Evolutionary conservation across 2,113 vertebrate genomes (phyloP).

Genomic region (Antechinus stuartii): DNA sequence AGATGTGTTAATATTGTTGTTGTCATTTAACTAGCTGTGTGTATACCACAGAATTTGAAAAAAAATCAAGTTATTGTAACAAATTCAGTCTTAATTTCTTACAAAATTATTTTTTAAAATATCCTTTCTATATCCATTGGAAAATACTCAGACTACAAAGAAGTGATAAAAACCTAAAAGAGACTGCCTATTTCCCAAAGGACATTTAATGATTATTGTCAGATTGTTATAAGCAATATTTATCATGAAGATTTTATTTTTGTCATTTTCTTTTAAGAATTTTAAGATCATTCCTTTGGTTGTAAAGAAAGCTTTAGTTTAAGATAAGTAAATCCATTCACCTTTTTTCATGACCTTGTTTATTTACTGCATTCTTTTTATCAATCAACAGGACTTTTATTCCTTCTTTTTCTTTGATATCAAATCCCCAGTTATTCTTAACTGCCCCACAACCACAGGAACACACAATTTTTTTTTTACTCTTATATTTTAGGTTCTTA

Average conservation of each 20-base stretch:
- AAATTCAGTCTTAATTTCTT: background rate
- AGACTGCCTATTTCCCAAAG: background rate
- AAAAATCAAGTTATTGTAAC: background rate
- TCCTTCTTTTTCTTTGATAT: background rate
- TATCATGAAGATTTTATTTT: background rate
- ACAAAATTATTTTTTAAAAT: background rate
- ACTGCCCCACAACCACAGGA: background rate
- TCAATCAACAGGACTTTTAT: background rate
- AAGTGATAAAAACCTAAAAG: background rate
- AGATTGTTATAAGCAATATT: background rate
- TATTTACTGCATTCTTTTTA: background rate
- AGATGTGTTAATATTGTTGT: background rate
- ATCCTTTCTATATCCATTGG: background rate
- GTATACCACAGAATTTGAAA: background rate
- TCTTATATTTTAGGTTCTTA: background rate
- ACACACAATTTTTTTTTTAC: background rate
- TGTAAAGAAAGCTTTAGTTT: background rate
- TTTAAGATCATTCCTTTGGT: background rate
- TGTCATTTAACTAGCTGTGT: background rate
- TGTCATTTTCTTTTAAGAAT: background rate
- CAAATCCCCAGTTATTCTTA: background rate
- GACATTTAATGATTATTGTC: background rate
- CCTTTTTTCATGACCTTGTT: background rate
- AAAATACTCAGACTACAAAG: background rate
- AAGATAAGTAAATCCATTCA: background rate